Evolutionary conservation across 2,888 invertebrate genomes (phyloP), one percentile per base, ranked within the genome.

Genomic region (Synanthedon andrenaeformis): DNA sequence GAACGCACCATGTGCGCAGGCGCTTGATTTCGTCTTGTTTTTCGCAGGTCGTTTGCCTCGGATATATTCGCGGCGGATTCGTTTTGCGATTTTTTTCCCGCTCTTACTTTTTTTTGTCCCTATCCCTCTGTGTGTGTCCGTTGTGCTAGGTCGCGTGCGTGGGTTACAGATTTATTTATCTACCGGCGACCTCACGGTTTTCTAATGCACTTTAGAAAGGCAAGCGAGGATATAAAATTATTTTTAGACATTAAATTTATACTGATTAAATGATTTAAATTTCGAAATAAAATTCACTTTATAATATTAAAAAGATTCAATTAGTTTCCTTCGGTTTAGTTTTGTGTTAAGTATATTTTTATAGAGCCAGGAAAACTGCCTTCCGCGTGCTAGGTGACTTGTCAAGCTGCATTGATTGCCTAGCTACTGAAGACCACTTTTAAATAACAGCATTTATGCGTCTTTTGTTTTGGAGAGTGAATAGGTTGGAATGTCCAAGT

Each of bases 1-100:
- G 68, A 77, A 76, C 82, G 82, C 80, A 84, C 85, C 83, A 85
- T 85, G 85, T 86, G 87, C 83, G 76, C 79, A 71, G 62, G 79
- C 73, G 78, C 69, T 65, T 62, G 70, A 75, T 72, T 82, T 85
- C 78, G 82, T 82, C 76, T 84, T 86, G 75, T 83, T 86, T 85
- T 87, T 87, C 76, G 83, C 78, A 74, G 83, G 79, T 84, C 84
- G 74, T 84, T 86, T 72, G 70, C 82, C 85, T 76, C 74, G 77
- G 74, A 74, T 75, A 76, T 82, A 80, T 84, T 82, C 78, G 79
- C 69, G 63, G 50, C 54, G 54, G 52, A 55, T 66, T 65, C 72
- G 69, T 67, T 66, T 70, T 65, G 71, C 64, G 61, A 59, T 67
- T 67, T 74, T 58, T 54, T 55, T 72, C 68, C 63, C 61, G 68